Conservation (phyloP, 2,797 vertebrate genomes). For the Microtus agrestis region DNA sequence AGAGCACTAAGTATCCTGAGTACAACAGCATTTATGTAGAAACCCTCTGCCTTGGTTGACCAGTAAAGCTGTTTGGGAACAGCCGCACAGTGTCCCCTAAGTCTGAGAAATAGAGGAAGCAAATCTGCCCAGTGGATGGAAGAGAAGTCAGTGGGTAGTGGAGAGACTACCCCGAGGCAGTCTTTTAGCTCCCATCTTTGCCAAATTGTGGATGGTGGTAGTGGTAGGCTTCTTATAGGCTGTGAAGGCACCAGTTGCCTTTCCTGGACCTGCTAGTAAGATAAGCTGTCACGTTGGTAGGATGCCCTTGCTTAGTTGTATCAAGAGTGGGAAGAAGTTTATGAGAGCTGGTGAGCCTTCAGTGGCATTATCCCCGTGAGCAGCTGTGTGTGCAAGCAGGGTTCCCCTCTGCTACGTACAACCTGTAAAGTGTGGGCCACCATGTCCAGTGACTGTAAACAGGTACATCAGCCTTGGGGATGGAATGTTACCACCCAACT, state of each 20-base stretch:
- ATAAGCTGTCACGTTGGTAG: neutral
- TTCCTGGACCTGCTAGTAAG: neutral
- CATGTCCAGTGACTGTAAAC: neutral
- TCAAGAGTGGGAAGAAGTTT: neutral
- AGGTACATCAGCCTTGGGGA: neutral
- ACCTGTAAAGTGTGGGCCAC: no score
- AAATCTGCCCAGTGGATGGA: neutral
- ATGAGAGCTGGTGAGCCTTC: neutral
- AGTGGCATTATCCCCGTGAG: neutral
- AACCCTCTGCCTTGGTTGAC: neutral
- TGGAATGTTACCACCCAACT: rapidly evolving
- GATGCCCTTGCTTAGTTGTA: neutral
- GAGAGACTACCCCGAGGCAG: neutral
- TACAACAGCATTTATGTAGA: neutral
- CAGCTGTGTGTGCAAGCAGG: neutral
- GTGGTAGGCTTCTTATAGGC: neutral
- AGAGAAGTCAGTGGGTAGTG: neutral
- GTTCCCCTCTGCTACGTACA: neutral
- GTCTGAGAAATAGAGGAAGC: neutral
- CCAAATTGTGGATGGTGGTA: neutral
- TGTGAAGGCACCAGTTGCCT: neutral
- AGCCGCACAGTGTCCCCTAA: neutral
- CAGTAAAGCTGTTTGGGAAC: neutral
- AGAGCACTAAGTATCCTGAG: neutral
- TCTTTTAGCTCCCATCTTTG: neutral